These are phyloP conservation scores for Cisticola juncidis DNA, from an alignment of 2,113 vertebrate genomes.

Conservation along the genomic window DNA sequence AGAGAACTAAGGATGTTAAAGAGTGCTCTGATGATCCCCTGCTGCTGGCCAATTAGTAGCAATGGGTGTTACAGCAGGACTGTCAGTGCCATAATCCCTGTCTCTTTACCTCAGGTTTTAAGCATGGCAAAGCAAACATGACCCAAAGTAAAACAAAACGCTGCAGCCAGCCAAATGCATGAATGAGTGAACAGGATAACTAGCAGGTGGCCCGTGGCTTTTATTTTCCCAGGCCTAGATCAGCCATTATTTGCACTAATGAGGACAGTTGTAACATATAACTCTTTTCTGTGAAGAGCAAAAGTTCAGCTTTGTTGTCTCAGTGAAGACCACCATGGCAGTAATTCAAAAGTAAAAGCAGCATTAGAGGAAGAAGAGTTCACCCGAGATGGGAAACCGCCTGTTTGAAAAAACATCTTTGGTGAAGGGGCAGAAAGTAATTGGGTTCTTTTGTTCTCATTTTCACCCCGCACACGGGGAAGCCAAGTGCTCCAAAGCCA, in stretches of 20 bases:
- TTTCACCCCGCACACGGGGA: not conserved
- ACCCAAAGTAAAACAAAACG: constrained; percentile 43
- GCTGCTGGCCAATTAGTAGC: constrained; percentile 41
- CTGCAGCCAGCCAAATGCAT: constrained; percentile 38
- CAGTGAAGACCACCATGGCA: constrained; percentile 47
- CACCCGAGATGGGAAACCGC: not conserved
- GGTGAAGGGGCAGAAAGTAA: constrained; percentile 15
- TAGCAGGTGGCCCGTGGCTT: constrained; percentile 58
- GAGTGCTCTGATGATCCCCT: not conserved
- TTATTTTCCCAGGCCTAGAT: constrained; percentile 41
- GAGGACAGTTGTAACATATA: constrained; percentile 35
- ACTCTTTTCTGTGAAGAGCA: not conserved
- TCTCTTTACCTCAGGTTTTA: constrained; percentile 15
- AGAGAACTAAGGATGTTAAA: not conserved
- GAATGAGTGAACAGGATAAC: constrained; percentile 59
- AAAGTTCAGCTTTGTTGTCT: constrained; percentile 42
- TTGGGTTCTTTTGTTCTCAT: not conserved
- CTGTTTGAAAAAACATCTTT: not conserved
- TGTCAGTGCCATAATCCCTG: constrained; percentile 9
- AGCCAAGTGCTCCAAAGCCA: not conserved
- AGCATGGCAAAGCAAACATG: constrained; percentile 45
- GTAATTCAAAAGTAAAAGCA: constrained; percentile 38
- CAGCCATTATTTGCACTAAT: constrained; percentile 59
- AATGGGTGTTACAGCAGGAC: not conserved
- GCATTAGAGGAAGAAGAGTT: constrained; percentile 32